Percentiles rank a stretch among this genome's conserved stretches.
phyloP scores from a whole-genome alignment of 2,113 vertebrate genomes.

The Genyomyrus donnyi region DNA sequence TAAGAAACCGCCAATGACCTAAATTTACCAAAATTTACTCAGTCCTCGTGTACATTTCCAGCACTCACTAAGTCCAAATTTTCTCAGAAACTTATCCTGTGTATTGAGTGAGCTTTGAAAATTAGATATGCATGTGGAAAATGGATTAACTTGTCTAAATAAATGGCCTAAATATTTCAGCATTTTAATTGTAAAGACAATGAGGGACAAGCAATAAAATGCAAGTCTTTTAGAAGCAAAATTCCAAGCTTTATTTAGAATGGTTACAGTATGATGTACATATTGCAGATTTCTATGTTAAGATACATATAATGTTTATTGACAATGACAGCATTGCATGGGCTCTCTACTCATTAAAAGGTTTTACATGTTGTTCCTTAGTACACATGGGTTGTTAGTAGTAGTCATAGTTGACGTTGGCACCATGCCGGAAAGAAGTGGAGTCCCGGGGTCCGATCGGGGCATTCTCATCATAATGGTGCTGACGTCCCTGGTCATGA shows the following conservation, averaged over 20 bases:
- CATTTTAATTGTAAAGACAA: background rate
- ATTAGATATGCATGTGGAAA: background rate
- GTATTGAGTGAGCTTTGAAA: background rate
- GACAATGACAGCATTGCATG: background rate
- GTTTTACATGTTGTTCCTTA: background rate
- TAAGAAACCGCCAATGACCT: background rate
- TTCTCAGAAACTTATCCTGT: background rate
- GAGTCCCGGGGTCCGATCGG: conserved; percentile 66
- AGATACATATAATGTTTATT: background rate
- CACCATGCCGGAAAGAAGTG: conserved; percentile 69
- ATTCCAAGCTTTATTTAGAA: background rate
- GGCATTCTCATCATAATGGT: conserved; percentile 83
- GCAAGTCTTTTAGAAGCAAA: background rate
- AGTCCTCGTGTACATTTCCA: background rate
- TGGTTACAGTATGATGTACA: background rate
- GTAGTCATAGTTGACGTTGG: conserved; percentile 85
- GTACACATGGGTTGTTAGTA: conserved; percentile 53
- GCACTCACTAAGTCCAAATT: background rate
- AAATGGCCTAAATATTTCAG: background rate
- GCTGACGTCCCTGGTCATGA: conserved; percentile 73
- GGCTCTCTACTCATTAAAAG: background rate
- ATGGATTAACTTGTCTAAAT: background rate
- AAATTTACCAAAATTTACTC: background rate
- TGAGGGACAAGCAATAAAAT: background rate
- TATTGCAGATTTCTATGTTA: background rate